Evolutionary conservation across 2,797 vertebrate species (phyloP), one percentile per base, ranked within the genome.

Genomic region (Gymnopithys bicolor): DNA sequence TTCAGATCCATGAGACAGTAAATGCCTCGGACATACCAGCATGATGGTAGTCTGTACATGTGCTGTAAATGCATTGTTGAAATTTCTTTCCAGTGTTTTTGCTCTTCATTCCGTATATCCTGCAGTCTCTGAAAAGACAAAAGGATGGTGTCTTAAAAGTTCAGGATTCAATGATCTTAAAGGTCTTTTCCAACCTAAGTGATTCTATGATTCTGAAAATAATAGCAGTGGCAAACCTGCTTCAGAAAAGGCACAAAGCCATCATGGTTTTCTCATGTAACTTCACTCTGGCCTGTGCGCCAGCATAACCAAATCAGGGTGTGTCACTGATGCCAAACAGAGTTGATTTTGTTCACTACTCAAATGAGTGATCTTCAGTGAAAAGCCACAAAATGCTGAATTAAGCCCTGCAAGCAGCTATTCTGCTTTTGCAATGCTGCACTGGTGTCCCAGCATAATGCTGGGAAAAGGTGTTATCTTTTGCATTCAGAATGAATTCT

Each of bases 11-110:
- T 4, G 14, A 55, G 60, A 25, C 32, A 23, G 43, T 89, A 70
- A 82, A 75, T 24, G 19, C 28, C 32, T 56, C 0, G 0, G 49
- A 37, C 2, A 0, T 17, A 22, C 30, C 2, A 0, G 14, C 10
- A 16, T 55, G 30, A 6, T 82, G 45, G 41, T 21, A 15, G 18
- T 66, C 46, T 39, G 10, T 4, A 3, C 23, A 10, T 19, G n/a
- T 48, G 4, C 45, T 33, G 30, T 25, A 46, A 21, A 3, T 25
- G 10, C 11, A 0, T 25, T 60, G 53, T 32, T 8, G 1, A 48
- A 58, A 45, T 62, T 88, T 58, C 58, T 78, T 90, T 70, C 52
- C n/a, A 4, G 37, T 39, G 19, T 46, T 74, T 70, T 60, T 66
- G 52, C 21, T 41, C 8, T 55, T 81, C 6, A 2, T 68, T 87